Evolutionary conservation across 1,140 invertebrate species (phyloP).

Genomic region (Drosophila trapezifrons): DNA sequence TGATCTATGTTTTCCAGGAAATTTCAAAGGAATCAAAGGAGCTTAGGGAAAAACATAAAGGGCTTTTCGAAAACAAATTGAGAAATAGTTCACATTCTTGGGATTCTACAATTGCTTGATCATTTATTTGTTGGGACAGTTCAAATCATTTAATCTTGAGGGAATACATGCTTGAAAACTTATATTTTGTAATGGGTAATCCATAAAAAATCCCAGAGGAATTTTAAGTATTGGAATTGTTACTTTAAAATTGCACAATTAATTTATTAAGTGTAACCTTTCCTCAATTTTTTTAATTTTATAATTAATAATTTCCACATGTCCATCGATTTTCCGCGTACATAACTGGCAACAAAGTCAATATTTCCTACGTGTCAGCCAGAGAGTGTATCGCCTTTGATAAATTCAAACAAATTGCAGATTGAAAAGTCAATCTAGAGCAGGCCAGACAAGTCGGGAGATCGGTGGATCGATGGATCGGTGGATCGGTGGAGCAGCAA

Average conservation of each 20-base stretch:
- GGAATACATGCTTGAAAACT: no score
- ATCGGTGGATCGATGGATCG: conserved; percentile 50
- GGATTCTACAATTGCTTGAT: not conserved
- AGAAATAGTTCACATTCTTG: conserved; percentile 5
- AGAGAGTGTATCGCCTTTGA: conserved; percentile 23
- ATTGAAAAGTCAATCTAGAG: conserved; percentile 66
- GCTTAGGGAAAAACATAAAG: conserved; percentile 8
- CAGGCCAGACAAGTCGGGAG: conserved; percentile 47
- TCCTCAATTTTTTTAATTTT: no score
- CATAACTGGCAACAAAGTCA: not conserved
- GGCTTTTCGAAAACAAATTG: not conserved
- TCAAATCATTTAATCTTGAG: not conserved
- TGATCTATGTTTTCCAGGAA: conserved; percentile 9
- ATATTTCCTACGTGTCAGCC: conserved; percentile 17
- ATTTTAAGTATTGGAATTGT: not conserved
- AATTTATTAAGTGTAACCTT: no score
- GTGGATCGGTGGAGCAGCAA: conserved; percentile 41
- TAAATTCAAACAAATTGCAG: conserved; percentile 71
- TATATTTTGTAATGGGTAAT: no score
- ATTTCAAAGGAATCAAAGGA: not conserved
- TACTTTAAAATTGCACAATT: no score
- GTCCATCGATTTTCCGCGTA: not conserved
- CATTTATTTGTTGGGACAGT: not conserved
- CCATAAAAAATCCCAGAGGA: not conserved
- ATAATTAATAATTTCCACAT: not conserved